Conservation (phyloP, 2,113 vertebrate species). For the Atlantisia rogersi region DNA sequence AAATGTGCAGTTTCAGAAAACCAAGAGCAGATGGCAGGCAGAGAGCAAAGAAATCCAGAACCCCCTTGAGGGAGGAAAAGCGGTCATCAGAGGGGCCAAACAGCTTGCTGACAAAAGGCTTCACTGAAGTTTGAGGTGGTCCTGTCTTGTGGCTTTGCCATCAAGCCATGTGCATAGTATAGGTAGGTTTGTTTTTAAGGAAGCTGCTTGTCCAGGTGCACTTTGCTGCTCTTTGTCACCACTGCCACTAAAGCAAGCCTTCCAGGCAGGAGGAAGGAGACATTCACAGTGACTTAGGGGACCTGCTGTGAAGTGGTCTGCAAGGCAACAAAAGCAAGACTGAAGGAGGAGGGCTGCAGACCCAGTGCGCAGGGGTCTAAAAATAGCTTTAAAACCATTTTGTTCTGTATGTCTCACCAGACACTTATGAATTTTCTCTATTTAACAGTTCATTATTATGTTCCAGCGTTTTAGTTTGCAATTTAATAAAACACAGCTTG, state of each 20-base stretch:
- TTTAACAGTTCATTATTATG: background rate
- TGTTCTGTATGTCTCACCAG: background rate
- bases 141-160: background rate
- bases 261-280: background rate
- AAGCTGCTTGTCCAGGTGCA: background rate
- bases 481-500: background rate
- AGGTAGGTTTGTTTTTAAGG: background rate
- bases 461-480: background rate
- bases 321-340: background rate
- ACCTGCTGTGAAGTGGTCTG: background rate
- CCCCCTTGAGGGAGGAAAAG: background rate
- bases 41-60: background rate
- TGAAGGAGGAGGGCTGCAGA: background rate
- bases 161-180: background rate
- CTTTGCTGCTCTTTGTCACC: background rate
- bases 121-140: background rate
- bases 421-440: background rate
- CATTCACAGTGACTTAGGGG: background rate
- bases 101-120: constrained; percentile 9
- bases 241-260: background rate
- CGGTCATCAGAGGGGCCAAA: background rate
- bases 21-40: background rate
- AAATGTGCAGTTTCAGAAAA: background rate
- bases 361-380: background rate
- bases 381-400: background rate